Conservation (phyloP, 2,888 invertebrate genomes). For the Mystacides longicornis region DNA sequence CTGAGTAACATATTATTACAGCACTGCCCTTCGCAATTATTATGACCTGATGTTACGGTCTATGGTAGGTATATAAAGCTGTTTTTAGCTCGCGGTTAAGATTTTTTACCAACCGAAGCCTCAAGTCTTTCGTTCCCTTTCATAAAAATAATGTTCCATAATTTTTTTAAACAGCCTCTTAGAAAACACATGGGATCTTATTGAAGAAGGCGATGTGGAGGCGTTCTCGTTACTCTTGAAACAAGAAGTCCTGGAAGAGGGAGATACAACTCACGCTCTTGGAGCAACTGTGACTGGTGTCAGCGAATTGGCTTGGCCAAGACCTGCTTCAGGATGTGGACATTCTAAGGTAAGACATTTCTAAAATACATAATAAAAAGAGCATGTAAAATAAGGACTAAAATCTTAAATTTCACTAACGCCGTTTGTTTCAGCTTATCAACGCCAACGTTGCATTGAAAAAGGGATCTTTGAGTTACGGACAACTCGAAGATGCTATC, state of each 20-base stretch:
- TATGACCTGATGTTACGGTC: too few species aligned
- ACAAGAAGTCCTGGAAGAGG: conserved; percentile 11
- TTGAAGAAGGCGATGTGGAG: conserved; percentile 21
- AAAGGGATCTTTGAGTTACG: conserved; percentile 4
- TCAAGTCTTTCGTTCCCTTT: too few species aligned
- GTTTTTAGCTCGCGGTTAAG: too few species aligned
- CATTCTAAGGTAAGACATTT: conserved; percentile 20
- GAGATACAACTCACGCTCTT: conserved; percentile 10
- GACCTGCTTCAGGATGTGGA: conserved; percentile 23
- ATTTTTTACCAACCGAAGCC: too few species aligned
- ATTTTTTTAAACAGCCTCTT: too few species aligned
- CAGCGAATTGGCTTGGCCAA: conserved; percentile 23
- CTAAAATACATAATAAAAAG: neutral
- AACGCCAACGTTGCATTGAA: conserved; percentile 19
- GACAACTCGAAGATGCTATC: conserved; percentile 16
- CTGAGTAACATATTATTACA: too few species aligned
- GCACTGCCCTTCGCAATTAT: too few species aligned
- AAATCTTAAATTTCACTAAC: neutral
- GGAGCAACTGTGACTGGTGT: conserved; percentile 22
- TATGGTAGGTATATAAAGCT: too few species aligned
- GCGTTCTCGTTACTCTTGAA: conserved; percentile 19
- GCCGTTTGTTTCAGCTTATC: conserved; percentile 22
- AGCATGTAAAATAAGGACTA: too few species aligned
- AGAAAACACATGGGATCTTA: conserved; percentile 18
- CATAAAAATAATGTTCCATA: too few species aligned